Evolutionary conservation across 2,113 vertebrate genomes (phyloP).

Genomic region (Oreotragus oreotragus): DNA sequence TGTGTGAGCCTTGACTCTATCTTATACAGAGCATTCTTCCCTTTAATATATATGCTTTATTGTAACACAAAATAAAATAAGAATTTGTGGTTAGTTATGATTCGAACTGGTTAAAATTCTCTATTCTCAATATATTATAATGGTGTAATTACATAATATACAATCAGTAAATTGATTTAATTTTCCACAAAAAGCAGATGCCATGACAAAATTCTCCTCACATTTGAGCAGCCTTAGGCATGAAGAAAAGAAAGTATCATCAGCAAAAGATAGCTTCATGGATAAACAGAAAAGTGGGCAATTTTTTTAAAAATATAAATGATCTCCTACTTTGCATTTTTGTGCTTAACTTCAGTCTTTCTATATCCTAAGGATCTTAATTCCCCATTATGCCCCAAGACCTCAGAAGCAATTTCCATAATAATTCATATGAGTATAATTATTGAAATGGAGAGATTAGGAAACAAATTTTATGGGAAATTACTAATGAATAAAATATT

Average conservation of each 20-base stretch:
- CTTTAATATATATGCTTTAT: not conserved
- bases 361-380: not conserved
- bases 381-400: not conserved
- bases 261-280: not conserved
- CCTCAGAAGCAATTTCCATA: not conserved
- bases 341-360: not conserved
- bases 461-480: not conserved
- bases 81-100: not conserved
- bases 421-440: not conserved
- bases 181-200: slow-evolving; percentile 31
- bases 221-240: not conserved
- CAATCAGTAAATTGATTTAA: not conserved
- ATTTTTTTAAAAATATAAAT: not conserved
- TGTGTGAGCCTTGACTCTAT: not conserved
- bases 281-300: not conserved
- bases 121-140: not conserved
- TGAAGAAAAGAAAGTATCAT: not conserved
- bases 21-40: not conserved
- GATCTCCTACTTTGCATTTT: not conserved
- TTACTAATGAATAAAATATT: not conserved
- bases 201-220: not conserved
- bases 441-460: not conserved
- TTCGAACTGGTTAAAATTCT: not conserved
- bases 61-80: not conserved
- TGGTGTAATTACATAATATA: not conserved